Evolutionary conservation across 2,113 vertebrate species (phyloP), one percentile per base, ranked within the genome.

Genomic region (Salvelinus alpinus): DNA sequence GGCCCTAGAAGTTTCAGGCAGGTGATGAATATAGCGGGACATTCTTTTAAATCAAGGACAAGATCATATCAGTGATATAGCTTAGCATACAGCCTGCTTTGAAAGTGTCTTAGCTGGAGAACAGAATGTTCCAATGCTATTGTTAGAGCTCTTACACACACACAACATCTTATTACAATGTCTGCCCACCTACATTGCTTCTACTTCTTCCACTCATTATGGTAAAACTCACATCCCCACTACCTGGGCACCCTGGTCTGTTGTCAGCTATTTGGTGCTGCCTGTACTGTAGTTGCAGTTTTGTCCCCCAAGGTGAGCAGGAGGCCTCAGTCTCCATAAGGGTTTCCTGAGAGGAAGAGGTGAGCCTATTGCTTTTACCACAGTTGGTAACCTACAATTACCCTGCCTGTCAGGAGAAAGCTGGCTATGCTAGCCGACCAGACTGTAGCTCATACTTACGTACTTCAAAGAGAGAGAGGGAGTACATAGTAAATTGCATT

Each of bases 311-410:
- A 85, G 85, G 76, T 62, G 79, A 85, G 65, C 57, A 80, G 62
- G 64, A 60, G n/a, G 67, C 13, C 62, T 79, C 38, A 0, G 9
- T 44, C 38, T 44, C 38, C 79, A 77, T 73, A 47, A 71, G 64
- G 72, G 70, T 54, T 73, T 79, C 82, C 76, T 57, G 72, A 14
- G 18, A 78, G 71, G 74, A 85, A 83, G 78, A 65, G 77, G 64
- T 82, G 79, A 78, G 73, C 74, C 68, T 75, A 57, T 70, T 78
- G 74, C 79, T 89, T 86, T 82, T 82, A 78, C 82, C 79, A 74
- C 82, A 86, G 80, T 78, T 69, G 78, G 81, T 65, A 78, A 76
- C 72, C 75, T 73, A 25, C 82, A 80, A 78, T 89, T 84, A 83
- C 54, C 64, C 78, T 22, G 67, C 16, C 67, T 76, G 79, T 84